A percentile compares a stretch with the other conserved stretches of the same genome.
These are phyloP conservation scores for Melinopterus prodromus DNA, from an alignment of 2,888 invertebrate species.

Conservation along the genomic window DNA sequence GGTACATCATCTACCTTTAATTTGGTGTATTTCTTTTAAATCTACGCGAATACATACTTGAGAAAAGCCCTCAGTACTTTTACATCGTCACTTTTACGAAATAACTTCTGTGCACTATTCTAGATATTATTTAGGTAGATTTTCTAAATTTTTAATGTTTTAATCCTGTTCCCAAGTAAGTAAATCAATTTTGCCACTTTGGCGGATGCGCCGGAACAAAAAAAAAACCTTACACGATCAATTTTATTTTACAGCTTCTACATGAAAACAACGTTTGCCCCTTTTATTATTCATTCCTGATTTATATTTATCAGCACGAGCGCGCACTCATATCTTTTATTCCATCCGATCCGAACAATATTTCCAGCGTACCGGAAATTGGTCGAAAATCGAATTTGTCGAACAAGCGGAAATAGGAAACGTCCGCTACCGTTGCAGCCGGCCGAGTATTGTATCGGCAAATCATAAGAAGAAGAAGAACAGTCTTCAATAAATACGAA, in stretches of 20 bases:
- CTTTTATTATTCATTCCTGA: not conserved
- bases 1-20: too few relatives aligned
- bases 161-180: too few relatives aligned
- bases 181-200: too few relatives aligned
- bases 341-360: not conserved
- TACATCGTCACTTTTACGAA: too few relatives aligned
- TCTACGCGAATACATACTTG: too few relatives aligned
- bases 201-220: too few relatives aligned
- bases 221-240: not conserved
- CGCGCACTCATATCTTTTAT: not conserved
- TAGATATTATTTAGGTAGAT: too few relatives aligned
- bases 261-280: not conserved
- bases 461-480: not conserved
- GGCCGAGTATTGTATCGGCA: not conserved
- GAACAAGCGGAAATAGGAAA: not conserved
- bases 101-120: too few relatives aligned
- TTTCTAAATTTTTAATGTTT: too few relatives aligned
- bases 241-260: not conserved
- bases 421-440: not conserved
- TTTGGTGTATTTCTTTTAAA: too few relatives aligned
- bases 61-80: too few relatives aligned
- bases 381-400: not conserved
- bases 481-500: not conserved
- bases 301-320: not conserved
- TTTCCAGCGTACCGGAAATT: not conserved